phyloP scores from a whole-genome alignment of 2,113 vertebrate genomes.

The Climacteris rufus region DNA sequence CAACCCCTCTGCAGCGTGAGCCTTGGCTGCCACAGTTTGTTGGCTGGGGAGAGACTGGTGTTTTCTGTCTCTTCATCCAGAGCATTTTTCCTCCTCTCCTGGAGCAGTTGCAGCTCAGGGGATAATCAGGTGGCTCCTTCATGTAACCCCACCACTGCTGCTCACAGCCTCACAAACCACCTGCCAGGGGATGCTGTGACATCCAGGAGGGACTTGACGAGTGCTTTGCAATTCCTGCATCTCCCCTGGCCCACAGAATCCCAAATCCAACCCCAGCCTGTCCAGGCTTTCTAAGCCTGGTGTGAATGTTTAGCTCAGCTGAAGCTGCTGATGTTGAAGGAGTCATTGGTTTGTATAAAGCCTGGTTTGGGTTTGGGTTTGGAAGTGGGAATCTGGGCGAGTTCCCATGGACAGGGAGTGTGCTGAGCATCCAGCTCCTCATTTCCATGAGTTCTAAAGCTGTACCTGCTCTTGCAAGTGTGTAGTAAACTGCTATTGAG shows the following conservation, averaged over 20 bases:
- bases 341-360: rapidly evolving
- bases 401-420: rapidly evolving
- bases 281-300: not conserved
- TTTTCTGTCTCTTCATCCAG: not conserved
- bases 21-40: not conserved
- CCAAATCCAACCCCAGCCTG: not conserved
- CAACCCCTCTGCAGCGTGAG: not conserved
- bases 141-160: not conserved
- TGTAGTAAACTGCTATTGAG: not conserved
- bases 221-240: not conserved
- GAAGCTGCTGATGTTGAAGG: not conserved
- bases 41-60: not conserved
- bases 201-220: not conserved
- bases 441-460: not conserved
- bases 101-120: not conserved
- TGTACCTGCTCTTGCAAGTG: not conserved
- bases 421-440: not conserved
- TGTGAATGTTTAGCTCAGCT: not conserved
- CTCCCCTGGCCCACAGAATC: not conserved
- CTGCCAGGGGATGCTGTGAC: not conserved
- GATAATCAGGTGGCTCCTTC: not conserved
- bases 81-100: not conserved
- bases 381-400: not conserved
- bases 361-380: not conserved
- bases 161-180: not conserved